These are phyloP conservation scores for Epinephelus awoara DNA, from an alignment of 2,797 vertebrate genomes.

Conservation along the genomic window DNA sequence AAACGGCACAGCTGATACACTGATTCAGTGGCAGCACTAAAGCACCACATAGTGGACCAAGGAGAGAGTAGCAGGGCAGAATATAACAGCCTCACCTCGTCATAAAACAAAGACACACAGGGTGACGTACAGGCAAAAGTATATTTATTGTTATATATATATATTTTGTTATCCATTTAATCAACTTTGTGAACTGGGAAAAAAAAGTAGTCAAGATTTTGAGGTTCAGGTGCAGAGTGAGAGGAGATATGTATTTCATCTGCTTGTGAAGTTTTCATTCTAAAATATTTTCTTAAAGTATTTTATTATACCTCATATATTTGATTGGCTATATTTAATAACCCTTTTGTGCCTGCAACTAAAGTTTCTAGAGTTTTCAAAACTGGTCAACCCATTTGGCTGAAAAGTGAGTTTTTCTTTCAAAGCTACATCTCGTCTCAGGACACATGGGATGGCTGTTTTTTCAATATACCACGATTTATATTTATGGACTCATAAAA, in stretches of 20 bases:
- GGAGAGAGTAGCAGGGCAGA: constrained; percentile 37
- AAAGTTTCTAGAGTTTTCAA: too few relatives aligned
- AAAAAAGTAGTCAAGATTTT: too few relatives aligned
- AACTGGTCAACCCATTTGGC: too few relatives aligned
- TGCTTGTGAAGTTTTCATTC: background rate
- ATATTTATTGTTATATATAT: too few relatives aligned
- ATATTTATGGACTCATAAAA: too few relatives aligned
- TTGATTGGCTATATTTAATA: background rate
- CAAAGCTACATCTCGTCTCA: too few relatives aligned
- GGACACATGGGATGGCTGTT: too few relatives aligned
- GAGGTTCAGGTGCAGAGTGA: background rate
- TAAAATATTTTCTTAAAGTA: background rate
- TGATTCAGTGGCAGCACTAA: constrained; percentile 53
- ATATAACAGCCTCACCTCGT: accelerated
- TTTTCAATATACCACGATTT: too few relatives aligned
- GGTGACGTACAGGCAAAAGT: background rate
- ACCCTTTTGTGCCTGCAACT: too few relatives aligned
- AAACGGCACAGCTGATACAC: constrained; percentile 56
- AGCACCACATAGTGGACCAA: constrained; percentile 73
- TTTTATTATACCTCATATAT: background rate
- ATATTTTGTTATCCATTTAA: background rate
- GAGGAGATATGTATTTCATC: background rate
- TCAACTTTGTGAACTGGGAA: too few relatives aligned
- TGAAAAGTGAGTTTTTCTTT: too few relatives aligned
- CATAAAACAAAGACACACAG: background rate